These are phyloP conservation scores for Acromyrmex heyeri DNA, from an alignment of 1,140 invertebrate species.

Conservation along the genomic window DNA sequence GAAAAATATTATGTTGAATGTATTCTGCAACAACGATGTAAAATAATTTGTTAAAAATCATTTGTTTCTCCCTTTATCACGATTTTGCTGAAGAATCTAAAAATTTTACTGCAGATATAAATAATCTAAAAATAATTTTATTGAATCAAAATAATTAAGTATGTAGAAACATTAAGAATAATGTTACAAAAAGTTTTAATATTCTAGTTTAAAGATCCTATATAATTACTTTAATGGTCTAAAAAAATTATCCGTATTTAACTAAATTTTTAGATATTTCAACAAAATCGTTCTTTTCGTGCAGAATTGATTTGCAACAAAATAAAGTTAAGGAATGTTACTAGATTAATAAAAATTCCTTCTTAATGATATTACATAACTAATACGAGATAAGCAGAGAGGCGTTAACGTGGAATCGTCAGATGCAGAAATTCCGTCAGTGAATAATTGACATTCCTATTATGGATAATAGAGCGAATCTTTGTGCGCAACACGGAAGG, in stretches of 20 bases:
- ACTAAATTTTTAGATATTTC: too few relatives aligned
- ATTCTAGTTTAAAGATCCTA: too few relatives aligned
- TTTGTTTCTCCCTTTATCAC: background rate
- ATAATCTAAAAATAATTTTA: too few relatives aligned
- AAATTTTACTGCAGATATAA: too few relatives aligned
- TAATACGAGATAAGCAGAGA: background rate
- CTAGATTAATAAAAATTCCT: background rate
- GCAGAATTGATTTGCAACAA: background rate
- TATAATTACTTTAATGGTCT: too few relatives aligned
- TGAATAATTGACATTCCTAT: conserved; percentile 68
- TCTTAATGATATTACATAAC: background rate
- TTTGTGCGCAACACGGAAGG: conserved; percentile 37
- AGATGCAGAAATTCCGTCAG: conserved; percentile 29
- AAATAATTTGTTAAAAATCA: background rate
- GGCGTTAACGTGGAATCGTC: conserved; percentile 24
- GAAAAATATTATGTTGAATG: background rate
- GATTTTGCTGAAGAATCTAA: too few relatives aligned
- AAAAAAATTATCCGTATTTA: too few relatives aligned
- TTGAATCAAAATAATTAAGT: too few relatives aligned
- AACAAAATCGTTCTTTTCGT: too few relatives aligned
- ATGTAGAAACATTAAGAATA: too few relatives aligned
- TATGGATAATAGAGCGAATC: background rate
- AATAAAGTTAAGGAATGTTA: background rate
- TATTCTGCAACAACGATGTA: background rate
- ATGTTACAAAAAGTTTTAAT: too few relatives aligned